Base-by-base conservation (phyloP, 2,797 vertebrate species). In the Notoglanidium macrostoma region DNA sequence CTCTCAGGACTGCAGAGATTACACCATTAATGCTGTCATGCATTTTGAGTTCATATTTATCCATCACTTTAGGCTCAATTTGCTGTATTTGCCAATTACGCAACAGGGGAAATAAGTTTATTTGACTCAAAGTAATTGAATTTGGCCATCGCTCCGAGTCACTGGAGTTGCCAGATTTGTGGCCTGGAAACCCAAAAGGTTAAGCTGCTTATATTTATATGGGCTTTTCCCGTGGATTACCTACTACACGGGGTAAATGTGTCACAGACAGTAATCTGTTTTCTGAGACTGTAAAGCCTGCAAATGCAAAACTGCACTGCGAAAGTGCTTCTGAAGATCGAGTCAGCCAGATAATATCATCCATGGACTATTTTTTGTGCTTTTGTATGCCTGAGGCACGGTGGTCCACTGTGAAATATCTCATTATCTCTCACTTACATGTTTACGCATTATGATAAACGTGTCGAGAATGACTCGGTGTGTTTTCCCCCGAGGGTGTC, bases 141-240 rank as follows among this genome's bases (percentile, higher is more conserved):
- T 82, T 76, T 86, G 87, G 85, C 29, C 65, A 74, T 80, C 35
- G 19, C 77, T 74, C 55, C 57, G 21, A 21, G 51, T 87, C 70
- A 11, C 55, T 32, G 67, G 11, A 70, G 79, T 88, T 88, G 87
- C 89, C 85, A 86, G 85, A 84, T 86, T 72, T 88, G 84, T 87
- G 83, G 68, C 79, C 85, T 84, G 86, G 84, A 91, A 88, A 61
- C 72, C 46, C 76, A 76, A 82, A 86, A 80, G 84, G 57, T 90
- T 90, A 91, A 90, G 88, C 88, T 74, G 85, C 90, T 91, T 88
- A 90, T 72, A 67, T 89, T 72, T 72, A 40, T 84, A 82, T 54
- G 59, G 82, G 68, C 82, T 85, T 89, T 86, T 91, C 73, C 89
- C 70, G 21, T 67, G 73, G 61, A 86, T 79, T 51, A 87, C 81